phyloP scores from a whole-genome alignment of 1,140 invertebrate species.

The Drosophila micromelanica region DNA sequence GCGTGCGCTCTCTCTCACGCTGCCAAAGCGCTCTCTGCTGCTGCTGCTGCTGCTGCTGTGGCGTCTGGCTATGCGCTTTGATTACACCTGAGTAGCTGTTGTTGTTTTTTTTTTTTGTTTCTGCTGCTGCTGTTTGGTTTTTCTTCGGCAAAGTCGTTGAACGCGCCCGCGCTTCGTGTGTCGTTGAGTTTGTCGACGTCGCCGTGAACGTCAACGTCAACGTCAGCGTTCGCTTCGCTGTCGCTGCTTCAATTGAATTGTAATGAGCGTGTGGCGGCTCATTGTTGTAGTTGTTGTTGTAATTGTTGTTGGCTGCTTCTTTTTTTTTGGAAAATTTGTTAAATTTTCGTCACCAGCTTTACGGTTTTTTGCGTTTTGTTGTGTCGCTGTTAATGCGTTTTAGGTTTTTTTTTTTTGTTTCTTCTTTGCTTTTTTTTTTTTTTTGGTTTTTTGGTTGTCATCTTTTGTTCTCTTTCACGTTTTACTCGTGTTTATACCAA shows the following conservation, averaged over 20 bases:
- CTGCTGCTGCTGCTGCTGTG: constrained; percentile 34
- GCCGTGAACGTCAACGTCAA: constrained; percentile 20
- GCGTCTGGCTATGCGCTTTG: constrained; percentile 66
- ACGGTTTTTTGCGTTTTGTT: constrained; percentile 60
- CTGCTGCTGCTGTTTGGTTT: constrained; percentile 65
- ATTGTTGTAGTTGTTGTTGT: constrained; percentile 11
- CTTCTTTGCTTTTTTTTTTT: constrained; percentile 14
- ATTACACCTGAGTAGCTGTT: constrained; percentile 70
- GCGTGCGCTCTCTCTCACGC: constrained; percentile 16
- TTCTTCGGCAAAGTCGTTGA: constrained; percentile 73
- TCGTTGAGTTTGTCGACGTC: constrained; percentile 25
- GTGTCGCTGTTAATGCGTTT: constrained; percentile 67
- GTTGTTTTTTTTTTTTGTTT: constrained; percentile 41
- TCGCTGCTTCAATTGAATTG: constrained; percentile 79
- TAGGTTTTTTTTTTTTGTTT: constrained; percentile 50
- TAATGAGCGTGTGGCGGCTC: constrained; percentile 69
- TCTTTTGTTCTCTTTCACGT: constrained; percentile 14
- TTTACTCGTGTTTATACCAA: constrained; percentile 4
- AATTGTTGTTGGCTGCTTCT: constrained; percentile 13
- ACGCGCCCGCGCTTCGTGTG: constrained; percentile 50
- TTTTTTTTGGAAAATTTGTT: constrained; percentile 63
- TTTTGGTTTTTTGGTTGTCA: too few relatives aligned
- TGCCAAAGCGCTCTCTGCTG: constrained; percentile 13
- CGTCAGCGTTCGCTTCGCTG: constrained; percentile 51
- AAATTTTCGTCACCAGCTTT: constrained; percentile 79